Evolutionary conservation across 2,797 vertebrate genomes (phyloP).

Genomic region (Spondyliosoma cantharus): DNA sequence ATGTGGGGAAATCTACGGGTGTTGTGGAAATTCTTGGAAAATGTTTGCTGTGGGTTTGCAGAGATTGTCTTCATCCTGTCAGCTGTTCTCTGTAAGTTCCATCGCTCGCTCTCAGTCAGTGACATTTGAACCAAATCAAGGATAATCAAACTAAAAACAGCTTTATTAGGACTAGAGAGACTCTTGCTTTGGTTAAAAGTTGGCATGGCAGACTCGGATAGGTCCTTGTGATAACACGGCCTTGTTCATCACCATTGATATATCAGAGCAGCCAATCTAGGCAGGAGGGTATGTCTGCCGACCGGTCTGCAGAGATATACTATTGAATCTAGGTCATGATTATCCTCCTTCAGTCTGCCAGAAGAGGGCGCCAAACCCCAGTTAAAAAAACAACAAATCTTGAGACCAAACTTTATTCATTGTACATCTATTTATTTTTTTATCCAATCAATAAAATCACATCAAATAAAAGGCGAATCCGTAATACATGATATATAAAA

Average conservation of each 20-base stretch:
- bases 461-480: conserved; percentile 55
- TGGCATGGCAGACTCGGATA: neutral
- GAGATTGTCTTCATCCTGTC: too few relatives aligned
- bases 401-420: conserved; percentile 22
- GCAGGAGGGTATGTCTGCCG: too few relatives aligned
- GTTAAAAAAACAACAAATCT: neutral
- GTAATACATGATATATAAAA: conserved; percentile 71
- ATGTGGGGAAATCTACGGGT: neutral
- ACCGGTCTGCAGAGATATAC: too few relatives aligned
- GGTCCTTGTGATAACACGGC: neutral
- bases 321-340: conserved; percentile 32
- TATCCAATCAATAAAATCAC: conserved; percentile 66
- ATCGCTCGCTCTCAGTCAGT: too few relatives aligned
- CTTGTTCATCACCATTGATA: conserved; percentile 5
- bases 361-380: conserved; percentile 47
- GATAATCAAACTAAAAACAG: too few relatives aligned
- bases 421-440: conserved; percentile 74
- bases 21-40: neutral
- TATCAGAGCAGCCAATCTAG: conserved; percentile 13
- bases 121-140: too few relatives aligned
- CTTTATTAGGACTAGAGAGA: neutral
- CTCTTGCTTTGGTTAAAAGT: neutral
- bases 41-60: neutral
- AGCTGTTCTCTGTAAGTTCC: too few relatives aligned
- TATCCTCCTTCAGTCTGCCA: conserved; percentile 15